Base-by-base conservation (phyloP, 2,888 invertebrate genomes). In the Antitype chi region DNA sequence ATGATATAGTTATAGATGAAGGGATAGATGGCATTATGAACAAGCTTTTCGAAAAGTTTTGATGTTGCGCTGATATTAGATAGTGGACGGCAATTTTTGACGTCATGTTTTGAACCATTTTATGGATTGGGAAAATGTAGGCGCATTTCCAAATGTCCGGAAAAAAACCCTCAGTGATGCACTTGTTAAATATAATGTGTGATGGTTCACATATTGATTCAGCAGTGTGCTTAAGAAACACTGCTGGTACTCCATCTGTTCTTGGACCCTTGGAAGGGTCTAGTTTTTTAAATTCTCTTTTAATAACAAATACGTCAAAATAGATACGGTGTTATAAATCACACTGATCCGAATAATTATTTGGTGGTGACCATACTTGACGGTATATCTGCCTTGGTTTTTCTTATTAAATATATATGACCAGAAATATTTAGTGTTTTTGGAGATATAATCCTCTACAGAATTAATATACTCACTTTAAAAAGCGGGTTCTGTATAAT, bases 1-100 rank as follows among this genome's bases (percentile, higher is more conserved):
- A 55, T 55, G 55, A n/a, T 55, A 55, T n/a, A 55, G 55, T 55
- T 55, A 55, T 55, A 6, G 55, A 55, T 55, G 55, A 55, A 55
- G 6, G n/a, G 55, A 6, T 55, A 55, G 55, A n/a, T n/a, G 55
- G n/a, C n/a, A 55, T n/a, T n/a, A 55, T 55, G 13, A 55, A 55
- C 55, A 55, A n/a, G 55, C 55, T 55, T 55, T 6, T n/a, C 55
- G n/a, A 55, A 13, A n/a, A 55, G 55, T 55, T 55, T 55, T 6
- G 11, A n/a, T n/a, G n/a, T n/a, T n/a, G n/a, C n/a, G n/a, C n/a
- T n/a, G n/a, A n/a, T n/a, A n/a, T n/a, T n/a, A n/a, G n/a, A n/a
- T n/a, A n/a, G n/a, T n/a, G n/a, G n/a, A n/a, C n/a, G n/a, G n/a
- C n/a, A n/a, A n/a, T n/a, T n/a, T n/a, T n/a, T n/a, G n/a, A n/a